phyloP scores from a whole-genome alignment of 2,888 invertebrate species.

The Hirtodrosophila duncani region DNA sequence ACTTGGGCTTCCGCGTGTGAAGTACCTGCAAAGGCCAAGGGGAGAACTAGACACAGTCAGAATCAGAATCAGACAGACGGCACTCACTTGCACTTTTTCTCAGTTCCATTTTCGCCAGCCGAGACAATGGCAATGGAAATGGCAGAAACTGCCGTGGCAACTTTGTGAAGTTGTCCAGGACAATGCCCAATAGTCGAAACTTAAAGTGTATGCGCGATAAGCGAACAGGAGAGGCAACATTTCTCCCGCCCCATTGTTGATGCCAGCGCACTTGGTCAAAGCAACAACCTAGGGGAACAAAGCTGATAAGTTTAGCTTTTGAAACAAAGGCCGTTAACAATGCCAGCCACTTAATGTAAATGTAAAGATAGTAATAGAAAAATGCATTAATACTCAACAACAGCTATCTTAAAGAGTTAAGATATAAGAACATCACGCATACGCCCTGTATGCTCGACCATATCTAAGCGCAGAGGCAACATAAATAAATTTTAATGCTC shows the following conservation, averaged over 20 bases:
- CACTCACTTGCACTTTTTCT: slow-evolving; percentile 57
- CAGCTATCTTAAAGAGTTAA: slow-evolving; percentile 47
- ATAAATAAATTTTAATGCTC: slow-evolving; percentile 67
- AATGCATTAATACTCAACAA: neutral
- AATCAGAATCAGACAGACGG: slow-evolving; percentile 8
- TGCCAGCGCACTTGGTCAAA: slow-evolving; percentile 34
- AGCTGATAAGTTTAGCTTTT: slow-evolving; percentile 59
- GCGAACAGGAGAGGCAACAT: too few species aligned
- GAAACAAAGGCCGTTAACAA: slow-evolving; percentile 46
- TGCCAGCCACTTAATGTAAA: slow-evolving; percentile 6
- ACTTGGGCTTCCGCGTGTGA: slow-evolving; percentile 20
- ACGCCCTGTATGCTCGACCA: slow-evolving; percentile 42
- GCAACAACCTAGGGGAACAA: slow-evolving; percentile 40
- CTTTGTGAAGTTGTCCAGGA: slow-evolving; percentile 38
- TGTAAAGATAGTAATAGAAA: neutral
- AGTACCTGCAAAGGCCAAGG: too few species aligned
- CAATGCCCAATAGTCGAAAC: slow-evolving; percentile 60
- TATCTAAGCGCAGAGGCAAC: slow-evolving; percentile 22
- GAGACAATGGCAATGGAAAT: slow-evolving; percentile 50
- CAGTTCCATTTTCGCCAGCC: slow-evolving; percentile 38
- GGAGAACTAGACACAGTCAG: slow-evolving; percentile 1
- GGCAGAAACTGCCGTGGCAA: slow-evolving; percentile 25
- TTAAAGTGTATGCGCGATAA: slow-evolving; percentile 58
- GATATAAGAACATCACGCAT: slow-evolving; percentile 33
- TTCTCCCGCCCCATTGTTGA: slow-evolving; percentile 6